These are phyloP conservation scores for Rhopalosiphum padi DNA, from an alignment of 1,140 invertebrate genomes.

Conservation along the genomic window DNA sequence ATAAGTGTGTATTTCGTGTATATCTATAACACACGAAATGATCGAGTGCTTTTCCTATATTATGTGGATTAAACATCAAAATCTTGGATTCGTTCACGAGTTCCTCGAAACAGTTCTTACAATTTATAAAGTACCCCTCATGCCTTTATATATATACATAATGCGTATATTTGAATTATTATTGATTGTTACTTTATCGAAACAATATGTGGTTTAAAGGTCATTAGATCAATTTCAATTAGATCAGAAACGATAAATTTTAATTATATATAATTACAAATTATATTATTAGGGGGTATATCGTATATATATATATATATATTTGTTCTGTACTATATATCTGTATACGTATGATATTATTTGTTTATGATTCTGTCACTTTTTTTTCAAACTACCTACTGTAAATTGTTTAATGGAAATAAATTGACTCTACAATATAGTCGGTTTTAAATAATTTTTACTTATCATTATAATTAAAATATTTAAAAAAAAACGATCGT, in stretches of 20 bases:
- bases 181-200: neutral
- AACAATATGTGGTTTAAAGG: neutral
- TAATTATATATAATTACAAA: neutral
- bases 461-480: neutral
- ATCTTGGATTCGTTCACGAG: neutral
- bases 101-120: neutral
- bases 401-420: neutral
- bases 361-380: neutral
- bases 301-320: no score
- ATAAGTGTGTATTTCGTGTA: neutral
- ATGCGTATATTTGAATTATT: neutral
- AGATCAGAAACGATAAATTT: neutral
- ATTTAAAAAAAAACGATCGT: neutral
- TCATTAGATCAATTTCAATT: neutral
- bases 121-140: neutral
- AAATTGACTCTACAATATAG: neutral
- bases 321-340: neutral
- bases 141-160: neutral
- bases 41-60: neutral
- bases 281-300: neutral
- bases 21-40: neutral
- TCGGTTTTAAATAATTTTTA: no score
- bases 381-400: neutral
- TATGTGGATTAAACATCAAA: neutral
- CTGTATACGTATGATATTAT: neutral